Evolutionary conservation across 2,113 vertebrate species (phyloP), one percentile per base, ranked within the genome.

Genomic region (Lamprotornis superbus): DNA sequence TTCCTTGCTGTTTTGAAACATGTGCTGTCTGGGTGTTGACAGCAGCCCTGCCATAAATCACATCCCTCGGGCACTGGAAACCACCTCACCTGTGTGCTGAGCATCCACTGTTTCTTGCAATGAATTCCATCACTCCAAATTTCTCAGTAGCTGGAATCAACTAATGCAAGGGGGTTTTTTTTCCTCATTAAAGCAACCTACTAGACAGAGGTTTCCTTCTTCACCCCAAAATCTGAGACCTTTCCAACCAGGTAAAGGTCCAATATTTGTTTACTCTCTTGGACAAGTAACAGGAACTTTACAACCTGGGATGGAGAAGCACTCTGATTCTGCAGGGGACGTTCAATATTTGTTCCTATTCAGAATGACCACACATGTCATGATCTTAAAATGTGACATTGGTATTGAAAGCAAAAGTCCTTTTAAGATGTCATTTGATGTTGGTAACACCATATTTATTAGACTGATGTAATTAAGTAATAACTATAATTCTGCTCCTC

Each of bases 171-270:
- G 39, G 39, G 39, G 39, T 1, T 10, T 75, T 74, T 87, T 80
- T 77, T 53, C 25, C 71, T 84, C 44, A 78, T 82, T 81, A 87
- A 94, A 89, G 46, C 42, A 81, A 64, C 50, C 27, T 63, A 31
- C 40, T 60, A 75, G 80, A 95, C 79, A 96, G 79, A 90, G 73
- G 69, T 89, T 78, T 94, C 83, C 88, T 96, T 97, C 79, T 93
- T 94, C 2, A 5, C 11, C 57, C 14, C 49, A 15, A 73, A 73
- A 82, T 61, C 21, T 76, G 77, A 89, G 77, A 79, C 28, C 46
- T 84, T 92, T 97, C 83, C 94, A 95, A 60, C 35, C 60, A 96
- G 85, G 80, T 83, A 57, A 78, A 90, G 28, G 44, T 92, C 88
- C 85, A 92, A 11, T 65, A 84, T 79, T 96, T 95, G 83, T 93